Base-by-base conservation (phyloP, 2,888 invertebrate species). In the Drosophila limbata region DNA sequence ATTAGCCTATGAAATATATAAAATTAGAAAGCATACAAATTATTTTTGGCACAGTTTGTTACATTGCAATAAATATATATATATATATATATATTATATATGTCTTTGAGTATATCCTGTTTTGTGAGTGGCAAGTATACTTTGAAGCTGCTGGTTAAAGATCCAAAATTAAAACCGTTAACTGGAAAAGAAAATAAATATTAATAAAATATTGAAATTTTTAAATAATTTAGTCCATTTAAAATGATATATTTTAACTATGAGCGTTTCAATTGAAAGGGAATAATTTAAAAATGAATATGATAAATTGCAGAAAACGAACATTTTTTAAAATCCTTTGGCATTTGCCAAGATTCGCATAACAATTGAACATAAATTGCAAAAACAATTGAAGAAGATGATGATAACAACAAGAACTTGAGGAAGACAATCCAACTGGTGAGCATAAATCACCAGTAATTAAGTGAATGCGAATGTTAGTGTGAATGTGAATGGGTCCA, bases 361-460 rank as follows among this genome's bases (percentile, higher is more conserved):
- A 55, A 25, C 17, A 73, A 60, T 62, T 67, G 55, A 5, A n/a
- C 3, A 40, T 57, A 64, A 63, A 72, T 66, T 77, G 77, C 48
- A 70, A 69, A 81, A 64, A 79, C 80, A 84, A 88, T 88, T 88
- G 72, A 56, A 72, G 69, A 69, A 71, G 77, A 76, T 70, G 8
- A 40, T 48, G 33, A 45, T 55, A 56, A 63, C 59, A 39, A 21
- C 37, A 28, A 37, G 28, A 55, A 33, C 33, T 44, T 55, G 55
- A 15, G 33, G 31, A 21, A 42, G 42, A 35, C 42, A 64, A 57
- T 55, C 44, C 76, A 73, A 72, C 69, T 69, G 71, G 35, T 45
- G 65, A 19, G 74, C 78, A 88, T 86, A 88, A 86, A 86, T 88
- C 88, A 86, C 63, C 81, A 88, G 88, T 84, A 86, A 86, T 86